A percentile compares a stretch with the other conserved stretches of the same genome.
These are phyloP conservation scores for Toxotes lorentzi DNA, from an alignment of 2,797 vertebrate species.

Conservation along the genomic window DNA sequence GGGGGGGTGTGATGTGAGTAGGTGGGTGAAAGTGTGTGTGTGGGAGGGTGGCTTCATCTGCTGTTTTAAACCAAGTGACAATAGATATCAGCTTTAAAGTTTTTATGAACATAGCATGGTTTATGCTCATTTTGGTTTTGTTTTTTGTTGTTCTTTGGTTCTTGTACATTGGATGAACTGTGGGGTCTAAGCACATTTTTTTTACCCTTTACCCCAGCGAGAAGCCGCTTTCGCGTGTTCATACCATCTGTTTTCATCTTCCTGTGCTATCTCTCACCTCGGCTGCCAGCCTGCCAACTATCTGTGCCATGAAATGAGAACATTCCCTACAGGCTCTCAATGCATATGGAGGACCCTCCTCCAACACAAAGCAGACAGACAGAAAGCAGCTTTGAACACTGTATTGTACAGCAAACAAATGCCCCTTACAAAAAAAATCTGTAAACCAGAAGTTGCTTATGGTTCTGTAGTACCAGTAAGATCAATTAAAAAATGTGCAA, in stretches of 20 bases:
- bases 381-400: not conserved
- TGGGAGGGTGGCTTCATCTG: conserved; percentile 55
- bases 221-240: conserved; percentile 24
- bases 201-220: conserved; percentile 31
- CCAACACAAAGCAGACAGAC: conserved; percentile 1
- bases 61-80: conserved; percentile 9
- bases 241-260: conserved; percentile 66
- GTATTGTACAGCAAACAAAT: not conserved
- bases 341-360: conserved; percentile 14
- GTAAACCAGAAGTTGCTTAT: not conserved
- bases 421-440: not conserved
- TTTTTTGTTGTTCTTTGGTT: not conserved
- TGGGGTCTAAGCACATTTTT: not conserved
- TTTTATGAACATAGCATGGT: not conserved
- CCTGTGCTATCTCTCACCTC: conserved; percentile 50
- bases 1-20: conserved; percentile 62
- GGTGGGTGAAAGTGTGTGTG: conserved; percentile 28
- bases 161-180: not conserved
- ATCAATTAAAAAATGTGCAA: not conserved
- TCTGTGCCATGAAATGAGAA: conserved; percentile 44
- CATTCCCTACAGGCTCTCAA: conserved; percentile 22
- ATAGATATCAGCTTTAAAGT: not conserved
- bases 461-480: not conserved
- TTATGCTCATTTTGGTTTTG: not conserved
- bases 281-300: conserved; percentile 46